These are phyloP conservation scores for Hormaphis cornu DNA, from an alignment of 1,140 invertebrate genomes.

Conservation along the genomic window DNA sequence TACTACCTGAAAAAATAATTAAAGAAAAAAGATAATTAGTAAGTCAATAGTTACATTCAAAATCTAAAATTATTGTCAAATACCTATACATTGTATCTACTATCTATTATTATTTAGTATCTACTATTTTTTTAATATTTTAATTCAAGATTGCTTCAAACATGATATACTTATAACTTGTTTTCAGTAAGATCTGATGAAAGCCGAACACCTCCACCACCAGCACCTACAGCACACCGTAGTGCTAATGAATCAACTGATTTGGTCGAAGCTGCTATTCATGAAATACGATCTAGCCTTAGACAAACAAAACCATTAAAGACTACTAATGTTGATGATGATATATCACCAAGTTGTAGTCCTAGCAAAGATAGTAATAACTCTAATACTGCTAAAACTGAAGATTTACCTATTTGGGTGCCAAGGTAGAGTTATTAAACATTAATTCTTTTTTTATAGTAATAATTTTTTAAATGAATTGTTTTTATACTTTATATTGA, in stretches of 20 bases:
- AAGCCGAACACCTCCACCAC: constrained; percentile 30
- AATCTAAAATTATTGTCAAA: too few species aligned
- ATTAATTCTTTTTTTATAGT: background rate
- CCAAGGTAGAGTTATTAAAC: constrained; percentile 41
- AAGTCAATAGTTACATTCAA: too few species aligned
- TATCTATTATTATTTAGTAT: too few species aligned
- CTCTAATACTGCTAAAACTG: constrained; percentile 22
- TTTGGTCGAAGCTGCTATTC: constrained; percentile 64
- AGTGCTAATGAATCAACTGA: constrained; percentile 54
- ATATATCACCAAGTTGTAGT: constrained; percentile 12
- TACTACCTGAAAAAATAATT: too few species aligned
- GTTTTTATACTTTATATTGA: background rate
- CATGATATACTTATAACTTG: background rate
- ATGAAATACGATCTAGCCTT: constrained; percentile 67
- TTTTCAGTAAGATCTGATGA: constrained; percentile 30
- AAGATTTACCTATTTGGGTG: constrained; percentile 53
- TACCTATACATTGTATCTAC: too few species aligned
- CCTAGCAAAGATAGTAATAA: constrained; percentile 29
- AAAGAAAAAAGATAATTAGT: too few species aligned
- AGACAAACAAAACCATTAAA: constrained; percentile 60
- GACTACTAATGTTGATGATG: constrained; percentile 18
- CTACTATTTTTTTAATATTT: too few species aligned
- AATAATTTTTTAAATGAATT: background rate
- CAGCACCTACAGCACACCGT: constrained; percentile 30
- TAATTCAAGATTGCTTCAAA: too few species aligned